These are phyloP conservation scores for Drosophila quadrilineata DNA, from an alignment of 1,140 invertebrate species.

Conservation along the genomic window DNA sequence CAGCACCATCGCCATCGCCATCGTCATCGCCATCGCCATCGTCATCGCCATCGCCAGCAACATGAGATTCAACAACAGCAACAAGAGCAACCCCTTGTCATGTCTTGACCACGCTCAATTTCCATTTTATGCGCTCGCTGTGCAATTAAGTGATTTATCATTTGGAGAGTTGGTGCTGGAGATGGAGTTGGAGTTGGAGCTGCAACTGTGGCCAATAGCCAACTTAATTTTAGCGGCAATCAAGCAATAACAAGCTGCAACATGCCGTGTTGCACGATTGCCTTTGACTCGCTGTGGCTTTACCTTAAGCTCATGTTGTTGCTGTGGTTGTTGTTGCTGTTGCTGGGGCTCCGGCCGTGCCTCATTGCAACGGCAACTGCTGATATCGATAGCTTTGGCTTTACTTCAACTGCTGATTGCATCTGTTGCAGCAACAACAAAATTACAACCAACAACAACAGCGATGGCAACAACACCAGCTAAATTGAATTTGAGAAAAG, in stretches of 20 bases:
- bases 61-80: constrained; percentile 23
- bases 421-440: constrained; percentile 69
- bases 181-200: constrained; percentile 21
- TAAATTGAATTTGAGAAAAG: constrained; percentile 76
- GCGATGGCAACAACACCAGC: constrained; percentile 42
- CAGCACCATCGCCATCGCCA: background rate
- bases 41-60: background rate
- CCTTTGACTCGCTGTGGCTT: constrained; percentile 61
- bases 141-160: constrained; percentile 80
- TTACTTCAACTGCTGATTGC: constrained; percentile 70
- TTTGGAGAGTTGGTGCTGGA: constrained; percentile 61
- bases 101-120: constrained; percentile 66
- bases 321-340: constrained; percentile 38
- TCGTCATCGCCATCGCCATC: background rate
- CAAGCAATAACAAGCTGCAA: constrained; percentile 79
- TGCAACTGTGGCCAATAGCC: constrained; percentile 57
- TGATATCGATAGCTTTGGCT: constrained; percentile 72
- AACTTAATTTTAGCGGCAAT: constrained; percentile 80
- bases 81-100: constrained; percentile 49
- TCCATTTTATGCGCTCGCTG: constrained; percentile 73
- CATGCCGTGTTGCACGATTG: constrained; percentile 78
- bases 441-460: constrained; percentile 59
- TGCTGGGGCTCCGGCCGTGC: constrained; percentile 20
- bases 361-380: constrained; percentile 47
- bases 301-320: constrained; percentile 25